These are phyloP conservation scores for Silurus lanzhouensis DNA, from an alignment of 2,797 vertebrate species.

Conservation along the genomic window DNA sequence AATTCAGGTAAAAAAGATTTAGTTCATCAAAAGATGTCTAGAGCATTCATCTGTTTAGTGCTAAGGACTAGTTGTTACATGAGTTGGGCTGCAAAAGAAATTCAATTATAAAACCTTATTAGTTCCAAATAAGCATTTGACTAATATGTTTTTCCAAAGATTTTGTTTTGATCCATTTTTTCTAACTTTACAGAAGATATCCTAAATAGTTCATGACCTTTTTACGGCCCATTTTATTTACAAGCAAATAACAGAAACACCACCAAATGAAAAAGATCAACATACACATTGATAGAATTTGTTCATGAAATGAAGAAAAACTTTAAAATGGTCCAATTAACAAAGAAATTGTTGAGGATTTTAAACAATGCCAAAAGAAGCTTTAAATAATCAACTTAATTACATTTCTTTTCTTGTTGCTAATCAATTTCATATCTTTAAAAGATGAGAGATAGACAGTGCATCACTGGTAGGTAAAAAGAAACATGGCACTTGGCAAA, in stretches of 20 bases:
- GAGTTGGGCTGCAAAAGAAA: not conserved
- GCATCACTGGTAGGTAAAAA: constrained; percentile 4
- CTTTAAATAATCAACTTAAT: not conserved
- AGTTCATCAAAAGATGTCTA: not conserved
- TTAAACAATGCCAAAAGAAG: not conserved
- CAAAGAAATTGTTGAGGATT: not conserved
- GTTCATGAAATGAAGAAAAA: not conserved
- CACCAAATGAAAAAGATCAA: not conserved
- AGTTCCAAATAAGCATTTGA: not conserved
- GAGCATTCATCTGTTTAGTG: not conserved
- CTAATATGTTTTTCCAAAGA: not conserved
- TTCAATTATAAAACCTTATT: not conserved
- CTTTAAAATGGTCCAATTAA: not conserved
- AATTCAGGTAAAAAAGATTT: not conserved
- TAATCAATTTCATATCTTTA: not conserved
- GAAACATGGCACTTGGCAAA: not conserved
- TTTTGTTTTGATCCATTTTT: not conserved
- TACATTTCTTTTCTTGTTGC: not conserved
- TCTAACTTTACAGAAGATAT: not conserved
- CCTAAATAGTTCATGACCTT: too few relatives aligned
- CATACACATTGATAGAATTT: not conserved
- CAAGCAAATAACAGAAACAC: not conserved
- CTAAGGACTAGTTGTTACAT: not conserved
- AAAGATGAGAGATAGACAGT: not conserved
- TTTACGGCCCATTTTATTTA: not conserved